These are phyloP conservation scores for Triplophysa rosa DNA, from an alignment of 2,113 vertebrate species.

Conservation along the genomic window DNA sequence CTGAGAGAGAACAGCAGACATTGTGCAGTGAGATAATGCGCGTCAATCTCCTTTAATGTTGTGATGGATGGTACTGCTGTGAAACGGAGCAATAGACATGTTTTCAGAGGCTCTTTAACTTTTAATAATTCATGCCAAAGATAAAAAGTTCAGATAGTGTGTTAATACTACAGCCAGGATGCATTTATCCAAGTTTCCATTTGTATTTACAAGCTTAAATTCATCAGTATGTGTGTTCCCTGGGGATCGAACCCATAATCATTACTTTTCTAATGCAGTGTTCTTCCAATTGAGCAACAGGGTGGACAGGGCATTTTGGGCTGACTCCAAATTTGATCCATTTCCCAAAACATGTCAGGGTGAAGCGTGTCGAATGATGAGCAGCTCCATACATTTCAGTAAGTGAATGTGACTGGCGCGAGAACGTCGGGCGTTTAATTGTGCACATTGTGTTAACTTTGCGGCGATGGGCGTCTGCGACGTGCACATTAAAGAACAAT, in stretches of 20 bases:
- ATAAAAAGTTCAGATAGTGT: constrained; percentile 35
- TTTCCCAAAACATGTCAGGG: constrained; percentile 52
- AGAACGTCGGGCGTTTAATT: constrained; percentile 72
- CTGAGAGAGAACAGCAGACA: constrained; percentile 66
- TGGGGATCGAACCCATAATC: no score
- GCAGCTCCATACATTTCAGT: constrained; percentile 67
- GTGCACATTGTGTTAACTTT: constrained; percentile 71
- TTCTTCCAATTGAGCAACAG: background rate
- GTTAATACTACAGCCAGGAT: background rate
- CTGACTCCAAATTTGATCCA: background rate
- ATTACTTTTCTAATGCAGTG: background rate
- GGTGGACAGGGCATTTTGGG: background rate
- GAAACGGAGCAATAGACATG: constrained; percentile 28
- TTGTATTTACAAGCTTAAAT: no score
- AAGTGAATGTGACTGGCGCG: constrained; percentile 53
- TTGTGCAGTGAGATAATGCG: constrained; percentile 71
- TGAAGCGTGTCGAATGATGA: constrained; percentile 62
- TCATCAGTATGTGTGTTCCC: no score
- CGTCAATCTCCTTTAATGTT: constrained; percentile 76
- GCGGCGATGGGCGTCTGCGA: constrained; percentile 65
- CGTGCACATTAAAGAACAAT: constrained; percentile 76
- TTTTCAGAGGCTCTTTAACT: background rate
- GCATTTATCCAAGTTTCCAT: background rate
- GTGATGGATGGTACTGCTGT: constrained; percentile 58
- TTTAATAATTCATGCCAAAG: constrained; percentile 47